phyloP scores from a whole-genome alignment of 1,140 invertebrate genomes.

The Branchinecta lindahli region DNA sequence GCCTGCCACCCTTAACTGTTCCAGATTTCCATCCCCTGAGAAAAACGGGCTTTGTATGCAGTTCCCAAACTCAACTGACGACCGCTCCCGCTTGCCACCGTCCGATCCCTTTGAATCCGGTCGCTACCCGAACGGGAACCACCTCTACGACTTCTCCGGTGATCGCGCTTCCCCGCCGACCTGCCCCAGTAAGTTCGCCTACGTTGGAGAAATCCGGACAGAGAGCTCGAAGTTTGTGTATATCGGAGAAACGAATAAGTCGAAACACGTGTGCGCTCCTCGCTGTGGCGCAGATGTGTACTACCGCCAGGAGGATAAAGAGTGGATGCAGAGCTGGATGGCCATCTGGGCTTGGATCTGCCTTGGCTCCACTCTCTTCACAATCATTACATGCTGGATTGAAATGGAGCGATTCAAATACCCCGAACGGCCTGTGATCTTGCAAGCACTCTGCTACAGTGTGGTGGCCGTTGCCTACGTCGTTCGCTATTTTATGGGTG shows the following conservation, averaged over 20 bases:
- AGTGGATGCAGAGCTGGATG: slow-evolving; percentile 32
- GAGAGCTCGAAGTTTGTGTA: slow-evolving; percentile 32
- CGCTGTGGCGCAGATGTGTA: slow-evolving; percentile 51
- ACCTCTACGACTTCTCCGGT: background rate
- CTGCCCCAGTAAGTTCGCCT: slow-evolving; percentile 36
- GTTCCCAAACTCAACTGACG: slow-evolving; percentile 35
- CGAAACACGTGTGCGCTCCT: slow-evolving; percentile 35
- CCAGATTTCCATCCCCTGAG: slow-evolving; percentile 37
- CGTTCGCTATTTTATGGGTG: slow-evolving; percentile 30
- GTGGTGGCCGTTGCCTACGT: slow-evolving; percentile 44
- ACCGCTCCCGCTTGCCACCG: slow-evolving; percentile 14
- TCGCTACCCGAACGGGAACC: background rate
- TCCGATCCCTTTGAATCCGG: background rate
- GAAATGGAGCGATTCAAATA: slow-evolving; percentile 36
- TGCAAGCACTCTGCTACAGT: slow-evolving; percentile 35
- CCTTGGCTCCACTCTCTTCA: slow-evolving; percentile 38
- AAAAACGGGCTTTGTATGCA: slow-evolving; percentile 41
- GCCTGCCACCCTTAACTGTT: slow-evolving; percentile 40
- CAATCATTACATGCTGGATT: slow-evolving; percentile 37
- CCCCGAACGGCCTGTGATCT: slow-evolving; percentile 36
- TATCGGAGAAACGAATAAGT: slow-evolving; percentile 35
- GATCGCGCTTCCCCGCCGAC: slow-evolving; percentile 18
- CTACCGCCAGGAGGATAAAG: slow-evolving; percentile 43
- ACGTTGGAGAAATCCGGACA: slow-evolving; percentile 31
- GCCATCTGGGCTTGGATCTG: slow-evolving; percentile 37